These are phyloP conservation scores for Spilarctia lutea DNA, from an alignment of 2,888 invertebrate species.

Conservation along the genomic window DNA sequence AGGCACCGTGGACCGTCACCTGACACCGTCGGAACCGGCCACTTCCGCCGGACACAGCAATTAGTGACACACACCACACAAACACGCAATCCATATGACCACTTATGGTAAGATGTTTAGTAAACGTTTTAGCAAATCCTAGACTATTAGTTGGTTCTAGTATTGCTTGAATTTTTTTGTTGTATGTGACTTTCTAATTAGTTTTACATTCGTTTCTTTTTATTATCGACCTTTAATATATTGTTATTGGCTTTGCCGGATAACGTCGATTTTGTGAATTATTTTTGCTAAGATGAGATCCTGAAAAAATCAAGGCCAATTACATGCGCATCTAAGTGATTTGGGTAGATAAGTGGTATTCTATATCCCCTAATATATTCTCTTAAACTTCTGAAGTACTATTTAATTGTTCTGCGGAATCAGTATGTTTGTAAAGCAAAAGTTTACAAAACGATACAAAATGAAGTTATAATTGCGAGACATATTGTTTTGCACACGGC, in stretches of 20 bases:
- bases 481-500: slow-evolving; percentile 43
- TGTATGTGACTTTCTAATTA: background rate
- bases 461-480: slow-evolving; percentile 38
- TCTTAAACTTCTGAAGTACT: background rate
- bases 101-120: slow-evolving; percentile 48
- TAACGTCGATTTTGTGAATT: background rate
- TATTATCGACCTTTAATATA: background rate
- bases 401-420: background rate
- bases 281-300: background rate
- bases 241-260: background rate
- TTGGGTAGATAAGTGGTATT: no score
- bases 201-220: background rate
- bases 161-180: background rate
- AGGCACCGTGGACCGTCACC: slow-evolving; percentile 70
- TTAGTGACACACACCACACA: slow-evolving; percentile 79
- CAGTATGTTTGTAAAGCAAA: background rate
- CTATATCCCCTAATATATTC: background rate
- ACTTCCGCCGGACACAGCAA: slow-evolving; percentile 85
- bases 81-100: slow-evolving; percentile 53
- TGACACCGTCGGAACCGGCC: slow-evolving; percentile 84
- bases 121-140: slow-evolving; percentile 10
- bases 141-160: background rate
- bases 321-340: no score
- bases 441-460: slow-evolving; percentile 13
- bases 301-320: no score